phyloP scores from a whole-genome alignment of 2,888 invertebrate species.

The Thymelicus lineola region DNA sequence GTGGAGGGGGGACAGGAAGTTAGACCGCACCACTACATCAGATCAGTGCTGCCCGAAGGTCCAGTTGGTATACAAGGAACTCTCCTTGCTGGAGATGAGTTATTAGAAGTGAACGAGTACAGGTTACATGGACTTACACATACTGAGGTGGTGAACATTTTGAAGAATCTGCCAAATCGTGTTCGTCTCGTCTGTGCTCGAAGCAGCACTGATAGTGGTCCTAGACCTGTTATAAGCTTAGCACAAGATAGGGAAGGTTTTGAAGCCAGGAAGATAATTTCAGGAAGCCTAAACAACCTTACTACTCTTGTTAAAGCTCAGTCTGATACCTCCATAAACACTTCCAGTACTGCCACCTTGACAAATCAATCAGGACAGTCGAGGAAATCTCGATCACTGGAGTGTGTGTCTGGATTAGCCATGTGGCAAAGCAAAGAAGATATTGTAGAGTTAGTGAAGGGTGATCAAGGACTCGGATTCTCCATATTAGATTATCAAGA shows the following conservation, averaged over 20 bases:
- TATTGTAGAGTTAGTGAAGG: conserved; percentile 95
- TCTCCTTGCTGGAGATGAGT: conserved; percentile 97
- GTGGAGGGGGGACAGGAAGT: conserved; percentile 98
- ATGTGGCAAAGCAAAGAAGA: conserved; percentile 99
- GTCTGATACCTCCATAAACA: conserved; percentile 96
- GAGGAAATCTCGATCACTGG: conserved; percentile 95
- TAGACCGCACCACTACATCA: conserved; percentile 99
- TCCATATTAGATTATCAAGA: conserved; percentile 99
- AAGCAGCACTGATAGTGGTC: conserved; percentile 87
- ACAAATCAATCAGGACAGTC: conserved; percentile 88
- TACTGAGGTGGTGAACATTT: conserved; percentile 97
- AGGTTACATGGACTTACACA: conserved; percentile 96
- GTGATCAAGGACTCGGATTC: conserved; percentile 98
- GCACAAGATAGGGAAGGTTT: conserved; percentile 92
- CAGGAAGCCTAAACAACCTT: conserved; percentile 94
- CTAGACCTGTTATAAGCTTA: conserved; percentile 90
- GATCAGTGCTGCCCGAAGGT: conserved; percentile 97
- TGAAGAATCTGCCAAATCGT: conserved; percentile 95
- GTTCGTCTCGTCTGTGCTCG: conserved; percentile 97
- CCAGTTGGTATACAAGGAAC: conserved; percentile 97
- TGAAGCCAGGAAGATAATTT: conserved; percentile 92
- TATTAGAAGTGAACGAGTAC: conserved; percentile 97
- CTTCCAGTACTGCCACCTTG: conserved; percentile 93
- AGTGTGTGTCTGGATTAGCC: conserved; percentile 97
- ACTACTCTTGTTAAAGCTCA: conserved; percentile 95